These are phyloP conservation scores for Minunthozetes semirufus DNA, from an alignment of 2,888 invertebrate species.

Conservation along the genomic window DNA sequence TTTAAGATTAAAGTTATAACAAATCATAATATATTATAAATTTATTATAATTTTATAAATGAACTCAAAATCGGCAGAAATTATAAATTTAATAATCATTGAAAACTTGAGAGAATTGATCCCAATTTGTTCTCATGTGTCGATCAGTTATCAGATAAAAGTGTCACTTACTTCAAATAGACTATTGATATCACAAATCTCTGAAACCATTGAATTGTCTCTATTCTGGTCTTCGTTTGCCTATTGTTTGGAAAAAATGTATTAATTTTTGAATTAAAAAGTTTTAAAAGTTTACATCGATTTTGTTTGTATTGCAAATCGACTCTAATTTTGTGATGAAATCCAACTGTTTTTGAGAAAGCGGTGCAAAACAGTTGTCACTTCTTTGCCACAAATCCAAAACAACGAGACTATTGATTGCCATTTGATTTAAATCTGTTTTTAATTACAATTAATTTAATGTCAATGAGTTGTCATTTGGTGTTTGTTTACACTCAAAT, in stretches of 20 bases:
- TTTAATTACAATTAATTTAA: background rate
- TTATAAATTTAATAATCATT: too few relatives aligned
- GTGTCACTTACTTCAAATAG: slow-evolving; percentile 7
- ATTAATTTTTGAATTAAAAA: background rate
- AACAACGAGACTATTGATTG: background rate
- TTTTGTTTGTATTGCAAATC: background rate
- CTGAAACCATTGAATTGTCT: background rate
- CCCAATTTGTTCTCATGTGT: too few relatives aligned
- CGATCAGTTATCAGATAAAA: too few relatives aligned
- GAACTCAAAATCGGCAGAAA: too few relatives aligned
- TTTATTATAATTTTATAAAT: too few relatives aligned
- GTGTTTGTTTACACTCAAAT: too few relatives aligned
- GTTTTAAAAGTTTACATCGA: background rate
- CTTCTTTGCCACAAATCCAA: slow-evolving; percentile 22
- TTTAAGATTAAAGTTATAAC: too few relatives aligned
- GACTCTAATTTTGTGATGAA: slow-evolving; percentile 4
- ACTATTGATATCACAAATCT: background rate
- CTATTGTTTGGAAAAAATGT: background rate
- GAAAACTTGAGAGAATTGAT: too few relatives aligned
- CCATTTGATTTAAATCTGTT: too few relatives aligned
- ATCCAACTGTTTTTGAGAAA: background rate
- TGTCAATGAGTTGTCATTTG: background rate
- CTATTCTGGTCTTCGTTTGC: background rate
- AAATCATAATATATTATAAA: too few relatives aligned
- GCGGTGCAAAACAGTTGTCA: slow-evolving; percentile 13